Evolutionary conservation across 2,113 vertebrate species (phyloP).

Genomic region (Tragelaphus imberbis): DNA sequence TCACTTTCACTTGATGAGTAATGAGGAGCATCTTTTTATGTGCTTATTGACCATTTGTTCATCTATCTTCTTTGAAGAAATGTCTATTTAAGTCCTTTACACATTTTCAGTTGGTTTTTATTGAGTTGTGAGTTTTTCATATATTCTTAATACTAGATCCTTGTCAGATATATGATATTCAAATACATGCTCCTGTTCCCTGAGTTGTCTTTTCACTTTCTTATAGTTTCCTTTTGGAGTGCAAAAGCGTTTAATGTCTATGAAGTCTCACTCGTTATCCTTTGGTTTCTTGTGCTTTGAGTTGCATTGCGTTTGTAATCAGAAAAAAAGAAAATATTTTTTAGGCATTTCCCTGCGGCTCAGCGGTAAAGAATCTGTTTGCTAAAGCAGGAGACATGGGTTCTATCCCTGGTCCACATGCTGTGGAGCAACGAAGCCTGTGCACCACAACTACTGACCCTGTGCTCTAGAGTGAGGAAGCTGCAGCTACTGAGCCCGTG

Average conservation of each 20-base stretch:
- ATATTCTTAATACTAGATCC: neutral
- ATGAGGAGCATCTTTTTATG: neutral
- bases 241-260: neutral
- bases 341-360: neutral
- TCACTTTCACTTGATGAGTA: no score
- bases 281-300: neutral
- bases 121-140: neutral
- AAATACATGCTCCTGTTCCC: neutral
- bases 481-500: neutral
- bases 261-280: neutral
- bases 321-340: neutral
- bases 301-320: neutral
- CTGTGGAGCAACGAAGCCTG: neutral
- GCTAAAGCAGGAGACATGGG: neutral
- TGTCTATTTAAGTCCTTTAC: neutral
- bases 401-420: neutral
- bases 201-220: neutral
- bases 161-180: neutral
- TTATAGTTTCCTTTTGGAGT: neutral
- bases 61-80: neutral
- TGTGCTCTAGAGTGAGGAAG: neutral
- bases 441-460: neutral
- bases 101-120: neutral
- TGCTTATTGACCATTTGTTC: no score
- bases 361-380: neutral